phyloP scores from a whole-genome alignment of 2,113 vertebrate genomes.

The Raja brachyura region DNA sequence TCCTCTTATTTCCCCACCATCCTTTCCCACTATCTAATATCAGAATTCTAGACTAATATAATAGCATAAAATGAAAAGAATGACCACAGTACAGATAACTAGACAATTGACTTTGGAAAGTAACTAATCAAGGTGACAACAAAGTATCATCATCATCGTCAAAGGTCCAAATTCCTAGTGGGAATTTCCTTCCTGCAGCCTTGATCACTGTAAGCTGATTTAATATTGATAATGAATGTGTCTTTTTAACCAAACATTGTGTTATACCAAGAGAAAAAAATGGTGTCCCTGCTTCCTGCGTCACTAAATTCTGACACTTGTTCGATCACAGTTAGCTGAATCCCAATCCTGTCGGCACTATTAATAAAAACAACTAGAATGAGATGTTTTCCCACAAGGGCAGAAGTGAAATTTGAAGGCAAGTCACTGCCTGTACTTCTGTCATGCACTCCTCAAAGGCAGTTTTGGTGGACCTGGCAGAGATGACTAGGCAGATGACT shows the following conservation, averaged over 20 bases:
- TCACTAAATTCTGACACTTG: neutral
- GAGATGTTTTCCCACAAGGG: neutral
- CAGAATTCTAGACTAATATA: neutral
- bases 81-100: neutral
- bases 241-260: neutral
- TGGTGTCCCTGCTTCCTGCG: neutral
- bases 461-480: neutral
- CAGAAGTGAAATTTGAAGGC: neutral
- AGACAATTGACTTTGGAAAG: neutral
- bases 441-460: neutral
- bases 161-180: neutral
- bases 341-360: neutral
- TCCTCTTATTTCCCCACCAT: neutral
- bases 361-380: neutral
- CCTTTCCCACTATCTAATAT: neutral
- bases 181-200: neutral
- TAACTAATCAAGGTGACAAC: neutral
- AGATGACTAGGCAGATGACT: neutral
- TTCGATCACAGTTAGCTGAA: neutral
- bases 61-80: neutral
- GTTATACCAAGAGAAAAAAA: neutral
- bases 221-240: neutral
- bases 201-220: neutral
- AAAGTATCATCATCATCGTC: neutral
- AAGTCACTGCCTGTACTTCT: neutral